These are phyloP conservation scores for Vanessa cardui DNA, from an alignment of 2,888 invertebrate genomes.

Conservation along the genomic window DNA sequence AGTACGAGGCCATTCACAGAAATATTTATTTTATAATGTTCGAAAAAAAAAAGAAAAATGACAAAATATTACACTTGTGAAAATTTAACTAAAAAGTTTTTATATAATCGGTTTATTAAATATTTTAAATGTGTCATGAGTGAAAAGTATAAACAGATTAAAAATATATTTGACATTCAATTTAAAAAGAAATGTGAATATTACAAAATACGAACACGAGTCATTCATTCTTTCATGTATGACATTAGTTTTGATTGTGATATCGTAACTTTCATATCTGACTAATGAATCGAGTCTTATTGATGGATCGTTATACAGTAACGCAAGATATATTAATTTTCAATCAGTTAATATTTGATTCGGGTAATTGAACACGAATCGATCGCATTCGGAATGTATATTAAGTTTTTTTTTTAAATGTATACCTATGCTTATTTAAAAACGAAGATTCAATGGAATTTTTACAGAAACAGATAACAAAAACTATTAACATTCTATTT, in stretches of 20 bases:
- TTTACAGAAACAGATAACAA: too few species aligned
- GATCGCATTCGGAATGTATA: constrained; percentile 23
- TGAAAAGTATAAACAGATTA: too few species aligned
- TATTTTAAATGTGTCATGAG: too few species aligned
- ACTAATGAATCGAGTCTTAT: constrained; percentile 33
- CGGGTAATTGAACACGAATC: constrained; percentile 30
- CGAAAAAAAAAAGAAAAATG: too few species aligned
- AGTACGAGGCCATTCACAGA: too few species aligned
- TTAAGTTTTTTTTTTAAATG: background rate
- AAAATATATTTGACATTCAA: background rate
- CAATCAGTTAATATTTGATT: constrained; percentile 37
- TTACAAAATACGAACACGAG: constrained; percentile 2
- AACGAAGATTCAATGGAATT: too few species aligned
- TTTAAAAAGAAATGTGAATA: background rate
- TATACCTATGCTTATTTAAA: too few species aligned
- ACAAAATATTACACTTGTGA: too few species aligned
- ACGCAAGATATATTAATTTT: constrained; percentile 28
- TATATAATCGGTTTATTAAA: too few species aligned
- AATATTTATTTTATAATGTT: too few species aligned
- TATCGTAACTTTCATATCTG: constrained; percentile 30
- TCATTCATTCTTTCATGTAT: constrained; percentile 5
- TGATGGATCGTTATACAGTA: constrained; percentile 22
- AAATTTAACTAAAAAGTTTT: too few species aligned
- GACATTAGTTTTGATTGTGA: constrained; percentile 29
- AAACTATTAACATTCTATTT: too few species aligned